These are phyloP conservation scores for Megalops cyprinoides DNA, from an alignment of 2,797 vertebrate genomes.

Conservation along the genomic window DNA sequence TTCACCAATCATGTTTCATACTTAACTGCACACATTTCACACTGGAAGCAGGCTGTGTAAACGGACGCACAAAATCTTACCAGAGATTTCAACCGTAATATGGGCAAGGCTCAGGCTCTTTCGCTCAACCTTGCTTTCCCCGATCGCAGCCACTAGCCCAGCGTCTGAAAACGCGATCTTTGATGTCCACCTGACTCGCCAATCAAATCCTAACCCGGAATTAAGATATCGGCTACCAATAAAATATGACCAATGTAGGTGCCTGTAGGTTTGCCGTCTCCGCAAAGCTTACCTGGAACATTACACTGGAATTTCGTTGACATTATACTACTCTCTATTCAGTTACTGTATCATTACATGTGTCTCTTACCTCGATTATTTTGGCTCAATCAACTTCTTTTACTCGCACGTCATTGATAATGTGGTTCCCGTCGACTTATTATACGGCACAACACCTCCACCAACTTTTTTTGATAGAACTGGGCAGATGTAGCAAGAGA, in stretches of 20 bases:
- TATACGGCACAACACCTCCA: neutral
- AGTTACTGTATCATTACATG: too few species aligned
- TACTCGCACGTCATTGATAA: neutral
- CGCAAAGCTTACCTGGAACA: neutral
- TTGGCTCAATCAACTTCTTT: neutral
- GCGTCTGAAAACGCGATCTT: neutral
- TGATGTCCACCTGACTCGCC: neutral
- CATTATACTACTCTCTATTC: neutral
- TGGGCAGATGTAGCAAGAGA: neutral
- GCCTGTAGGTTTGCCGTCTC: neutral
- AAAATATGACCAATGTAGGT: neutral
- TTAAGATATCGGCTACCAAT: too few species aligned
- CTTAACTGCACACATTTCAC: neutral
- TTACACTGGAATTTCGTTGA: neutral
- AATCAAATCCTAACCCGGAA: too few species aligned
- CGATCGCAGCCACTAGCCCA: neutral
- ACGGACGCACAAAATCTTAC: neutral
- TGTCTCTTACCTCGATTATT: slow-evolving; percentile 2
- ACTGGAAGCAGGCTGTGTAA: neutral
- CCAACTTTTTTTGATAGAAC: neutral
- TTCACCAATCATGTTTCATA: too few species aligned
- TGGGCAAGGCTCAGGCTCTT: neutral
- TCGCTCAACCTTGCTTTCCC: neutral
- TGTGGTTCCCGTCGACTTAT: neutral
- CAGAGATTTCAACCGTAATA: neutral